Evolutionary conservation across 2,888 invertebrate genomes (phyloP), one percentile per base, ranked within the genome.

Genomic region (Nipponacmea schrenckii): DNA sequence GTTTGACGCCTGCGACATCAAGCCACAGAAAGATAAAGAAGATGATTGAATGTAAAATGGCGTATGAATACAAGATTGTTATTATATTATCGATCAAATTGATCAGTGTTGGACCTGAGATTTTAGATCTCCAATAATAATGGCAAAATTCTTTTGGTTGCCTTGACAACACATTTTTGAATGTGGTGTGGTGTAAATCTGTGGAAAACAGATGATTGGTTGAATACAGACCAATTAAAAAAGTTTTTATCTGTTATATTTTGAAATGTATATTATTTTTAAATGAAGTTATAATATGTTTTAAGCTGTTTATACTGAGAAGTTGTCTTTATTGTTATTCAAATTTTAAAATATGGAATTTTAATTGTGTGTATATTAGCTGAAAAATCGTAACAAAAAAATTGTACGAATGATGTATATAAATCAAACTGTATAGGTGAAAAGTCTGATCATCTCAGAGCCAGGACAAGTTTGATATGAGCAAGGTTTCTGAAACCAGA

Each of bases 1-100:
- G 85, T 97, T 97, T 90, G 95, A 95, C 48, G 85, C 85, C 3
- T 88, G 86, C 76, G 86, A 86, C 75, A 81, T 88, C 71, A 87
- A 85, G 62, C 88, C 88, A 64, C 87, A 88, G 80, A 84, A 84
- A 65, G 88, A 88, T 76, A 86, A 86, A 72, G 88, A 88, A 67
- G 88, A 87, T 67, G 83, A 85, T 65, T 84, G 78, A 81, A 69
- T 56, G 20, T 24, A 20, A 14, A 56, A 20, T 15, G 24, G 56
- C 24, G 24, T 14, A 56, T 56, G 2, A 39, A 39, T 39, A 39
- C 39, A 8, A 39, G 39, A 5, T 39, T 39, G 39, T 39, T 39
- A 39, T 39, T 8, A 39, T 39, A 10, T 39, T 39, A 39, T 39
- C 5, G 39, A 39, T 39, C 39, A 39, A 39, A 39, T 39, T 39